Evolutionary conservation across 2,888 invertebrate species (phyloP), one percentile per base, ranked within the genome.

Genomic region (Furcula furcula): DNA sequence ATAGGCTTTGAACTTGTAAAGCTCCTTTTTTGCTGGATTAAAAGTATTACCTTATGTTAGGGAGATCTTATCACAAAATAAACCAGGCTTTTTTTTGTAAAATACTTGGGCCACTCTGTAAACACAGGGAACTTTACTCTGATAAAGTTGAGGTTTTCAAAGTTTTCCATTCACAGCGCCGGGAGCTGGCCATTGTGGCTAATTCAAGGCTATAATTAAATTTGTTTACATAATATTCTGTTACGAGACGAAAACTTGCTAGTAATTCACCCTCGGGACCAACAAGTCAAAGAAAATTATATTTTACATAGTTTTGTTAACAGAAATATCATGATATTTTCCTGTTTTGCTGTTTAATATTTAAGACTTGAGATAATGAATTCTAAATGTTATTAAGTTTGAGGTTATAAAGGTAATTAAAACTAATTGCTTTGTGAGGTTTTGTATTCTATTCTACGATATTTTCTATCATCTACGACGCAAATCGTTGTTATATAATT

Each of bases 141-240:
- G 64, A 65, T 69, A 71, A 80, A 84, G 74, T 83, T 80, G 79
- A 65, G 76, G 75, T 76, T 70, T 61, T 42, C 65, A 52, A 83
- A 84, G 78, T 81, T 82, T 70, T 61, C 65, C 67, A 82, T 81
- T 81, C 78, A 68, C 60, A 60, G 61, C 70, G 70, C 72, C 73
- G 71, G 56, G 56, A 51, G 57, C 63, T 65, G 68, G 72, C 82
- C 70, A 85, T 84, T 85, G 82, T 82, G 76, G 80, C 79, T 85
- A 83, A 84, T 83, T 82, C 76, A 73, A 72, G 75, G 72, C 71
- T 73, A 75, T 83, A 83, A 84, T 86, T 83, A 84, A 85, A 84
- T 84, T 85, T 80, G 82, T 84, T 84, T 81, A 75, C 75, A 77
- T 74, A 72, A 78, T 76, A 75, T 76, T 80, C 64, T 66, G 66